Evolutionary conservation across 1,140 invertebrate genomes (phyloP), one percentile per base, ranked within the genome.

Genomic region (Chymomyza costata): DNA sequence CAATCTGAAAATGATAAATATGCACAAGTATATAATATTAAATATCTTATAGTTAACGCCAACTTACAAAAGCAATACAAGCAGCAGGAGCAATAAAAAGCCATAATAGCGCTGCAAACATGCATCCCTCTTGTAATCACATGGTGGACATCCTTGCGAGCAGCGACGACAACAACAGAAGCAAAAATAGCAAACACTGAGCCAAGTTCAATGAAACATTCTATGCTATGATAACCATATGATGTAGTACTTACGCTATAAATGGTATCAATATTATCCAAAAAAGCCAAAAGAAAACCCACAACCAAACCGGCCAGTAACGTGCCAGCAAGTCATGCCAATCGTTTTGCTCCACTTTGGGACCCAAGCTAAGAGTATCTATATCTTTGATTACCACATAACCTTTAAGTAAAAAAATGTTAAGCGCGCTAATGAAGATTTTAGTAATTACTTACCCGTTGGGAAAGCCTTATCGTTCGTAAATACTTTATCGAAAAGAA

Each of bases 161-260:
- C 92, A 95, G 51, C 90, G 90, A 14, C 92, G 93, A 84, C 90
- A 91, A 57, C 93, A 92, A 65, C 94, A 93, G 86, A 94, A 96
- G 84, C 94, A 96, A 84, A 94, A 95, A 86, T 95, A 94, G 65
- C 88, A 90, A 46, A 91, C 83, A 2, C 90, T 90, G 66, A 31
- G 85, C n/a, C n/a, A 21, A 16, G 1, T 3, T 16, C n/a, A 19
- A 6, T 21, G 15, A 13, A 8, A 11, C n/a, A 30, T 1, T 11
- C 62, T 14, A 15, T 6, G 6, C 11, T 28, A 28, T 6, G 10
- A 10, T 6, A 28, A 5, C 25, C 5, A 28, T 10, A 10, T 6
- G 5, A 15, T 25, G 11, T n/a, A n/a, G n/a, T 10, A 65, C 65
- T 35, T 90, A 86, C 31, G 90, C 92, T 16, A 89, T 84, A 43